A percentile compares a stretch with the other conserved stretches of the same genome.
Conservation (phyloP, 2,797 vertebrate genomes). For the Poecilia velifera region DNA sequence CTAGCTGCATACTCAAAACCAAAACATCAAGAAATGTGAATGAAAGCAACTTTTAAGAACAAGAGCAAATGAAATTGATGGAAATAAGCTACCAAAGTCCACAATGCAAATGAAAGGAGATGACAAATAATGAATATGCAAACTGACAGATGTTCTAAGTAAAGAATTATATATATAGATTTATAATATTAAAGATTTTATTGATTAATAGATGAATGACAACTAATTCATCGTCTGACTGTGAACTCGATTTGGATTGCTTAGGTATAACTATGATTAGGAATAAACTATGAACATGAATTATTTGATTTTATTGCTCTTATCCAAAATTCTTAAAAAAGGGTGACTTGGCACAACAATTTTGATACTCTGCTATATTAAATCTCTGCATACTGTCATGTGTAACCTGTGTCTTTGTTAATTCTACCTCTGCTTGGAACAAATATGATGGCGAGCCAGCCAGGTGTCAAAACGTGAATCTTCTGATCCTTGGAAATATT, state of each 20-base stretch:
- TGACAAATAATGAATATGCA: neutral
- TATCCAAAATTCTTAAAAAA: neutral
- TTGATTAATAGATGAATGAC: neutral
- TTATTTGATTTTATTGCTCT: neutral
- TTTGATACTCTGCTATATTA: neutral
- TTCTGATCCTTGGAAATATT: neutral
- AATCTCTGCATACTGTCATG: neutral
- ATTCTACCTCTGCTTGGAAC: neutral
- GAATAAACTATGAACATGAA: neutral
- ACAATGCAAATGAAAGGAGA: neutral
- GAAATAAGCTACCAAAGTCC: neutral
- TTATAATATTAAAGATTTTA: neutral
- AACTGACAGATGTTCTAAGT: neutral
- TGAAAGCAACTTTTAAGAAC: neutral
- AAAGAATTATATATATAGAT: neutral
- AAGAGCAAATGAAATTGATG: neutral
- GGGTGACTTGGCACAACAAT: neutral
- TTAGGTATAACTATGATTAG: neutral
- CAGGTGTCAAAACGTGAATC: neutral
- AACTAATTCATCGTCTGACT: neutral
- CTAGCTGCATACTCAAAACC: neutral
- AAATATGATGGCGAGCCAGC: neutral
- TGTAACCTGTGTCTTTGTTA: neutral
- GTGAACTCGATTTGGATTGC: neutral
- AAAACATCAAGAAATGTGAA: neutral